These are phyloP conservation scores for Cochlearius cochlearius DNA, from an alignment of 2,113 vertebrate genomes.

Conservation along the genomic window DNA sequence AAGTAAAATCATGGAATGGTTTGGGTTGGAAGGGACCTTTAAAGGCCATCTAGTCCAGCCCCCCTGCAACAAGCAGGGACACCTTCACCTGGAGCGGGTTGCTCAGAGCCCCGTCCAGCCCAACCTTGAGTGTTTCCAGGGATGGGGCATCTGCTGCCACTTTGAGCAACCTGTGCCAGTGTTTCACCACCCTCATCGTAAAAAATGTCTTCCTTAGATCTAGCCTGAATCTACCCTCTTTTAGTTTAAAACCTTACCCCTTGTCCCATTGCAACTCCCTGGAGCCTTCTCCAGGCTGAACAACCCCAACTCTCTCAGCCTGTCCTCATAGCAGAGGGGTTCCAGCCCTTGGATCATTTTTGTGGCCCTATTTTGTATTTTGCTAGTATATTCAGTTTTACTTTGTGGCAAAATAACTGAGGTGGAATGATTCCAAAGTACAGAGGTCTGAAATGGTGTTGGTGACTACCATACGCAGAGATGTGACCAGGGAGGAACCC, in stretches of 20 bases:
- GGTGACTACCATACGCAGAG: not conserved
- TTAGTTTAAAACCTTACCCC: not conserved
- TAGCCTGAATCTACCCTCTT: not conserved
- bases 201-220: not conserved
- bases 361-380: not conserved
- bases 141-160: not conserved
- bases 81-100: not conserved
- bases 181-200: not conserved
- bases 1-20: not conserved
- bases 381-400: not conserved
- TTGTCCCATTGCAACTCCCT: rapidly evolving
- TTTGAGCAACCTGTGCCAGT: not conserved
- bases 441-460: not conserved
- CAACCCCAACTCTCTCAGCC: not conserved
- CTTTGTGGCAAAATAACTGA: not conserved
- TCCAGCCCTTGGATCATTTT: not conserved
- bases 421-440: not conserved
- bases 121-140: not conserved
- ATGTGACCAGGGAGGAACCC: not conserved
- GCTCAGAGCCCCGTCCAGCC: rapidly evolving
- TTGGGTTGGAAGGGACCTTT: not conserved
- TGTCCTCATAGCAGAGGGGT: not conserved
- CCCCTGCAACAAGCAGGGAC: not conserved
- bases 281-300: not conserved
- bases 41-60: not conserved